Conservation (phyloP, 1,140 invertebrate genomes). For the Lasioglossum baleicum region DNA sequence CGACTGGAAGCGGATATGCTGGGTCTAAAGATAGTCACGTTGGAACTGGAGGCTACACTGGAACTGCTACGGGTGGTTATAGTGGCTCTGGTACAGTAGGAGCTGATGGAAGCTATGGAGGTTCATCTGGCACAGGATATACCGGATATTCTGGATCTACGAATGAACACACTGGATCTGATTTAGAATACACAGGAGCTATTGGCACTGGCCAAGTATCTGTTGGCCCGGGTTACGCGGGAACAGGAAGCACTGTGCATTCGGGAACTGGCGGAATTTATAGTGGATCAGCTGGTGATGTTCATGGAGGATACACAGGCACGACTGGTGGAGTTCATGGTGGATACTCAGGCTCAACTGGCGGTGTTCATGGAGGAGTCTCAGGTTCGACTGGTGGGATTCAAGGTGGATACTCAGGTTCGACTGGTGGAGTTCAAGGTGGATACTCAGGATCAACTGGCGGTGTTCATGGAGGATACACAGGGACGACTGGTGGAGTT, state of each 20-base stretch:
- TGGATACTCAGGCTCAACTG: neutral
- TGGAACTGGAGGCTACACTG: neutral
- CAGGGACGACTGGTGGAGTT: neutral
- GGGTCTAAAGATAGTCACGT: neutral
- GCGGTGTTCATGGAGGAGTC: neutral
- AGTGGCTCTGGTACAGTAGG: constrained; percentile 9
- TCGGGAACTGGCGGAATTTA: neutral
- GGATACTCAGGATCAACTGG: neutral
- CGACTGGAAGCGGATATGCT: constrained; percentile 16
- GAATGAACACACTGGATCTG: neutral
- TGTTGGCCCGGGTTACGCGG: neutral
- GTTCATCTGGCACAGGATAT: neutral
- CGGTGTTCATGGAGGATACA: neutral
- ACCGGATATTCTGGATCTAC: constrained; percentile 9
- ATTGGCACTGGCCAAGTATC: constrained; percentile 7
- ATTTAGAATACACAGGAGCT: constrained; percentile 24
- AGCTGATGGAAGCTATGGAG: neutral
- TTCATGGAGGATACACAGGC: too few species aligned
- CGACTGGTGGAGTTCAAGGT: neutral
- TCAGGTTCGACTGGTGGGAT: neutral
- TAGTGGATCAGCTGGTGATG: neutral
- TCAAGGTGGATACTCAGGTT: neutral
- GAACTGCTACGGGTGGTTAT: neutral
- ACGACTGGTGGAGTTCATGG: neutral
- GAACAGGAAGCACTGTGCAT: neutral